Conservation (phyloP, 2,888 invertebrate species). For the Catocala sponsa region DNA sequence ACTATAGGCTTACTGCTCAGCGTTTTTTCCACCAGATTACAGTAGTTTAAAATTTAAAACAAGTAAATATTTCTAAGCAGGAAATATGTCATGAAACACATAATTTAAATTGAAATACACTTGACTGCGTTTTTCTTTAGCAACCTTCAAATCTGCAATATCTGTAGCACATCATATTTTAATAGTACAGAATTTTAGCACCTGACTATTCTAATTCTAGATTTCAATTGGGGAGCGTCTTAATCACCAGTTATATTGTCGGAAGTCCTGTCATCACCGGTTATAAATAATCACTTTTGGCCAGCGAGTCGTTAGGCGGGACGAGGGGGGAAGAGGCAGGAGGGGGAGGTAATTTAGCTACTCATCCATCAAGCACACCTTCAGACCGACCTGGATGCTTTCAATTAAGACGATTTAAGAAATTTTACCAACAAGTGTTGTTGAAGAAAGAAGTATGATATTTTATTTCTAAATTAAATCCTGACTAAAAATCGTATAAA, state of each 20-base stretch:
- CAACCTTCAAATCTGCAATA: slow-evolving; percentile 4
- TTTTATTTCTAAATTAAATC: background rate
- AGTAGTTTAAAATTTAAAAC: too few species aligned
- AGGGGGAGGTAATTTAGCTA: slow-evolving; percentile 74
- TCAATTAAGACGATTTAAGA: slow-evolving; percentile 69
- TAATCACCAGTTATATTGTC: slow-evolving; percentile 74
- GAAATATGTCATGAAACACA: slow-evolving; percentile 28
- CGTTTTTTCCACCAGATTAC: too few species aligned
- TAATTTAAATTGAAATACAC: slow-evolving; percentile 14
- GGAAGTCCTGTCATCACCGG: slow-evolving; percentile 81
- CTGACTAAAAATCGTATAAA: too few species aligned
- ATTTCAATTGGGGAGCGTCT: slow-evolving; percentile 64
- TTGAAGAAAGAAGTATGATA: background rate
- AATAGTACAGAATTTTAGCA: slow-evolving; percentile 39
- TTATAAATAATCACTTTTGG: slow-evolving; percentile 81
- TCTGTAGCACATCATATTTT: slow-evolving; percentile 25
- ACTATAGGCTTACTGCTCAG: too few species aligned
- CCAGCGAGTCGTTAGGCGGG: slow-evolving; percentile 73
- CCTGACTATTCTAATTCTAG: slow-evolving; percentile 55
- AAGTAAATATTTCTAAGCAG: background rate
- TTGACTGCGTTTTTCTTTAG: background rate
- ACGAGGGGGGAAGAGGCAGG: slow-evolving; percentile 47
- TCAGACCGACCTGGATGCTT: slow-evolving; percentile 74
- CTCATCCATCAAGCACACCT: slow-evolving; percentile 81
- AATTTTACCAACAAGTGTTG: slow-evolving; percentile 3